Percentiles rank a stretch among this genome's conserved stretches.
phyloP scores from a whole-genome alignment of 2,113 vertebrate species.

The Microcebus griseorufus region DNA sequence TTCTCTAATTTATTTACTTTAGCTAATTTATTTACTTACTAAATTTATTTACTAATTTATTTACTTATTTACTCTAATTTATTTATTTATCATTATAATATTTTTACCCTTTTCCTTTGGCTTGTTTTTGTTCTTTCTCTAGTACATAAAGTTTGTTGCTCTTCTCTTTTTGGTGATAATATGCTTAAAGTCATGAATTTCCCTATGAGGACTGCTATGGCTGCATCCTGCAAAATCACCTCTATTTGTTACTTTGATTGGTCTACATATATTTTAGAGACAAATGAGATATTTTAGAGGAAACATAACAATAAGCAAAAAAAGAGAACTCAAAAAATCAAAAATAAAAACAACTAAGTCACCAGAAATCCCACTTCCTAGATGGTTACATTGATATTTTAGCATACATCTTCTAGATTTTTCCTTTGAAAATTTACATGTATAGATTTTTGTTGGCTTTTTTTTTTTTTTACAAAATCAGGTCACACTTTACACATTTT shows the following conservation, averaged over 20 bases:
- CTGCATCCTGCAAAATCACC: not conserved
- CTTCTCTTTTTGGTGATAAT: not conserved
- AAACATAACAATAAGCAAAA: not conserved
- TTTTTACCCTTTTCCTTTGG: not conserved
- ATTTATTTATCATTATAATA: not conserved
- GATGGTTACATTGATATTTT: not conserved
- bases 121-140: constrained; percentile 16
- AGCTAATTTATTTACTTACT: not conserved
- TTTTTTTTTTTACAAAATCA: not conserved
- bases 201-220: not conserved
- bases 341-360: not conserved
- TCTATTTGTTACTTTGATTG: not conserved
- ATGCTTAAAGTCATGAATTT: constrained; percentile 14
- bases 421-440: not conserved
- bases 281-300: not conserved
- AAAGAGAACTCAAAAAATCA: not conserved
- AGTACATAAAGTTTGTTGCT: not conserved
- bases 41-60: not conserved
- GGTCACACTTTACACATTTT: not conserved
- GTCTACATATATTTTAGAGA: not conserved
- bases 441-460: not conserved
- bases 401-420: not conserved
- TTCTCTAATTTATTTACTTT: constrained; percentile 25
- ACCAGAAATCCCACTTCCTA: not conserved
- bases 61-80: constrained; percentile 3